phyloP scores from a whole-genome alignment of 1,140 invertebrate species.

The Eubasilissa regina region DNA sequence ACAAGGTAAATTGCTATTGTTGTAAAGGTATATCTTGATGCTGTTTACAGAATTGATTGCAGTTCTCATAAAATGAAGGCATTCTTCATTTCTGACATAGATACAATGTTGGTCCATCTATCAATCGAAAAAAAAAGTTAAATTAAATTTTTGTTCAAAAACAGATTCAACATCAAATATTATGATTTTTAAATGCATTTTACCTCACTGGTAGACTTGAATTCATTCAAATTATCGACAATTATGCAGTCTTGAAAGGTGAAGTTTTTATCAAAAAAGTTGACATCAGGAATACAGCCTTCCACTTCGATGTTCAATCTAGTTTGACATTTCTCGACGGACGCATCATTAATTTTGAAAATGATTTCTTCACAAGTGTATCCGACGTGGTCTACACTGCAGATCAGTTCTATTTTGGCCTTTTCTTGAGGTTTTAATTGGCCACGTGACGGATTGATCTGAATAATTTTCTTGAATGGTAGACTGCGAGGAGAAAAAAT shows the following conservation, averaged over 20 bases:
- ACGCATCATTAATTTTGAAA: slow-evolving; percentile 16
- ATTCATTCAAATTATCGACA: slow-evolving; percentile 25
- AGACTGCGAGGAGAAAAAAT: not conserved
- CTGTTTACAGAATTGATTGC: slow-evolving; percentile 2
- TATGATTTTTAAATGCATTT: not conserved
- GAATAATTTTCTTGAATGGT: slow-evolving; percentile 28
- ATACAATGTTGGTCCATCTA: slow-evolving; percentile 30
- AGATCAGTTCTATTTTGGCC: slow-evolving; percentile 1
- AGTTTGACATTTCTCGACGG: not conserved
- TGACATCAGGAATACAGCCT: slow-evolving; percentile 23
- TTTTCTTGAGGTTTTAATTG: slow-evolving; percentile 5
- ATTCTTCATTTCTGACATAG: slow-evolving; percentile 21
- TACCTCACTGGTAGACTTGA: slow-evolving; percentile 22
- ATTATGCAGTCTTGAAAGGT: slow-evolving; percentile 43
- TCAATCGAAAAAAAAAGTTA: not conserved
- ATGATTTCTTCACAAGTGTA: slow-evolving; percentile 15
- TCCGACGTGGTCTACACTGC: not conserved
- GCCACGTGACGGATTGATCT: not conserved
- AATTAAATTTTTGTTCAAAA: not conserved
- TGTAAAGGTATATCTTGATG: slow-evolving; percentile 7
- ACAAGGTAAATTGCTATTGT: slow-evolving; percentile 13
- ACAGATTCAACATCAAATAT: not conserved
- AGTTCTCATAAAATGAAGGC: slow-evolving; percentile 29
- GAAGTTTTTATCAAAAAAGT: not conserved
- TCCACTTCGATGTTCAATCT: not conserved